Base-by-base conservation (phyloP, 2,797 vertebrate genomes). In the Psittacula derbiana region DNA sequence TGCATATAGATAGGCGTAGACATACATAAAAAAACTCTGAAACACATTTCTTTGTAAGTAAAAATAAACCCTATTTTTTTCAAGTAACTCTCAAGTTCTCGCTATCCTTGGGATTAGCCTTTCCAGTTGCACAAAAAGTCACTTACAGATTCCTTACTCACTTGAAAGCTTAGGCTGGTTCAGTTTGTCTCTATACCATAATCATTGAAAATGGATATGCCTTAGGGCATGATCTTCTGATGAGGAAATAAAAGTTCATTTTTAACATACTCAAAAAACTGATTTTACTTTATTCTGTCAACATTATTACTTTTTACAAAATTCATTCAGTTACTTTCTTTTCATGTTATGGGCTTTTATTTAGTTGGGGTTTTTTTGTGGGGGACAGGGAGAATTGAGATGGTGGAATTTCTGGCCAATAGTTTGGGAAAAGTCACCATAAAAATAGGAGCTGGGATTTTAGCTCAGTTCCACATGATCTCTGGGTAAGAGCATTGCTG, bases 311-410 rank as follows among this genome's bases (percentile, higher is more conserved):
- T 64, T 62, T 80, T 65, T 12, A 40, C 2, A 82, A 85, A 80
- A 66, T 38, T 50, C 23, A 47, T 11, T 16, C 6, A 67, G 4
- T 70, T 75, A n/a, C 9, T 31, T 86, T 21, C 10, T 64, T 90
- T 73, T 78, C 2, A 12, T 65, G 10, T 52, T 55, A 82, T 4
- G 5, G 1, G 1, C 3, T 50, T 79, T 46, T 60, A 16, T 66
- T 58, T 43, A 41, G 6, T 5, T 30, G 2, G 2, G 5, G 10
- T 18, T 40, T 40, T 62, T 62, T 17, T 4, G 4, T 8, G 4
- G 5, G 3, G 3, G 15, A n/a, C 20, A 50, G 4, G 3, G 6
- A 21, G 4, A 53, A 52, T 14, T 70, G 13, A 70, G n/a, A 23
- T 53, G 10, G 6, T 79, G 11, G 6, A 7, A 46, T 40, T 10